Evolutionary conservation across 2,797 vertebrate genomes (phyloP).

Genomic region (Parotocinclus haroldoi): DNA sequence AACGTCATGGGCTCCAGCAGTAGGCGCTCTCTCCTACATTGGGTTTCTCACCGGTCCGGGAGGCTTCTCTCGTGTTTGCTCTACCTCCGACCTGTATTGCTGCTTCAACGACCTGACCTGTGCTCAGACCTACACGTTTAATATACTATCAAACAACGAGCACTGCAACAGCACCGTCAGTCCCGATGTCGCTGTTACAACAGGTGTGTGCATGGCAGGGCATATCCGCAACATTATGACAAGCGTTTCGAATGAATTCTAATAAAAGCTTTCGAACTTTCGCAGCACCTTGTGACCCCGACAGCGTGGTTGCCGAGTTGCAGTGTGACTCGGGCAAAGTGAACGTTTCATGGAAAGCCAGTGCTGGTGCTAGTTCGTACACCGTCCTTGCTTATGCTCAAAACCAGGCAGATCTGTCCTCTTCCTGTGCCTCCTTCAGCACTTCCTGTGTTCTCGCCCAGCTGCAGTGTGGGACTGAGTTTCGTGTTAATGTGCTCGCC

Average conservation of each 20-base stretch:
- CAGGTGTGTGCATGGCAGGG: conserved; percentile 53
- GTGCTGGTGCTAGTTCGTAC: conserved; percentile 59
- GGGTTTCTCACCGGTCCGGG: conserved; percentile 48
- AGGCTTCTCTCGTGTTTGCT: conserved; percentile 43
- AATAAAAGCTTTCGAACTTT: not conserved
- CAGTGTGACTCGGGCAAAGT: conserved; percentile 56
- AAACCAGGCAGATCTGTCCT: conserved; percentile 6
- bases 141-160: conserved; percentile 50
- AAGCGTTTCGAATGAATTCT: too few species aligned
- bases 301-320: conserved; percentile 49
- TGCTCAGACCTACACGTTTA: conserved; percentile 60
- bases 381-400: conserved; percentile 57
- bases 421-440: conserved; percentile 51
- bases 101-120: conserved; percentile 60
- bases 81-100: conserved; percentile 41
- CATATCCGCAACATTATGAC: too few species aligned
- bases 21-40: conserved; percentile 57
- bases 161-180: conserved; percentile 62
- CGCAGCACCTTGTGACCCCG: conserved; percentile 68
- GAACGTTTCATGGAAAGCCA: conserved; percentile 61
- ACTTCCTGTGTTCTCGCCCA: conserved; percentile 59
- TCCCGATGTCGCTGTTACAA: conserved; percentile 37
- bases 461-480: conserved; percentile 65
- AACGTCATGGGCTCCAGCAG: conserved; percentile 58
- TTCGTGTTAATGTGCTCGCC: conserved; percentile 65